Evolutionary conservation across 2,113 vertebrate genomes (phyloP), one percentile per base, ranked within the genome.

Genomic region (Corythoichthys intestinalis): DNA sequence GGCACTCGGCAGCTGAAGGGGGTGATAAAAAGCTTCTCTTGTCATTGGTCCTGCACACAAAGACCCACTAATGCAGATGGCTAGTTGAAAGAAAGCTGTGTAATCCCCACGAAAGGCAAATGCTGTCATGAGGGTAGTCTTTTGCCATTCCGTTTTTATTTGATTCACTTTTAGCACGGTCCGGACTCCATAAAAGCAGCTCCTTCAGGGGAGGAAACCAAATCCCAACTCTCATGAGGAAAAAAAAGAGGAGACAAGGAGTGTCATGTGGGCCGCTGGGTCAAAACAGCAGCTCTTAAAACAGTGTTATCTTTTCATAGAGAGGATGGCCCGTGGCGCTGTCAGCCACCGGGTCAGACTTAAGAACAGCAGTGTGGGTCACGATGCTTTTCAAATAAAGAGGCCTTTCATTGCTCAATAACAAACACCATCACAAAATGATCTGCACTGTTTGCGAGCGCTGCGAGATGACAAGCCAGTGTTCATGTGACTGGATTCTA

Each of bases 251-350:
- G 75, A 81, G 74, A 83, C 83, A 77, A 73, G 72, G 66, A 65
- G 70, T 85, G 87, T 88, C 83, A 90, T 58, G 75, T 56, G 85
- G 82, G 74, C 76, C 71, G 70, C 54, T 65, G 76, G 80, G 79
- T 87, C 82, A 73, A 62, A 73, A 72, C 78, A 67, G 47, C 28
- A 35, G 68, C 79, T 76, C 62, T 66, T 66, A 57, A 57, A 66
- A 90, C 85, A 89, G 82, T 72, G 78, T 71, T 59, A 65, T 85
- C 83, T 88, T 86, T 89, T 90, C 82, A 89, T 85, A 17, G 63
- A 52, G 10, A 53, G 74, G 78, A 77, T 75, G 72, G 75, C 83
- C 84, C 2, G 48, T 37, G 65, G 87, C 81, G 76, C 74, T 73
- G 81, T 79, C 77, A 76, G 72, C 74, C 71, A 65, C 79, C 44